Evolutionary conservation across 2,113 vertebrate species (phyloP).

Genomic region (Lepisosteus osseus): DNA sequence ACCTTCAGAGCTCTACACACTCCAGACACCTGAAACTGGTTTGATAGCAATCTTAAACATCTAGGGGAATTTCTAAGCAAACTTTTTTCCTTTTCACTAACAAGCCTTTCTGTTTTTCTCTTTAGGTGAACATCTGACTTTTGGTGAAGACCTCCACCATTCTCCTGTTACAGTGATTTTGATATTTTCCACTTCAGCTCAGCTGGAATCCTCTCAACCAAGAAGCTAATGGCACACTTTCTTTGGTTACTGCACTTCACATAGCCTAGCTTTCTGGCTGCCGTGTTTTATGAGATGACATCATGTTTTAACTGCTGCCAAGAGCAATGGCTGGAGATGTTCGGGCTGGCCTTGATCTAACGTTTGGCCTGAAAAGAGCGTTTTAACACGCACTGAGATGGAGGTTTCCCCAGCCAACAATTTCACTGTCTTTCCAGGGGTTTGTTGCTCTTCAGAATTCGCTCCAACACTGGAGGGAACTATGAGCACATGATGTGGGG

Average conservation of each 20-base stretch:
- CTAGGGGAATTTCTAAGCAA: not conserved
- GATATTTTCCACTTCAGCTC: constrained; percentile 29
- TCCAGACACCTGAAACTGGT: not conserved
- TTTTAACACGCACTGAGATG: constrained; percentile 23
- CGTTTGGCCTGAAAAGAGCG: not conserved
- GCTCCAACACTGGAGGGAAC: constrained; percentile 12
- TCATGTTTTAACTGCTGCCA: constrained; percentile 33
- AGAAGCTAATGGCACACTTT: constrained; percentile 33
- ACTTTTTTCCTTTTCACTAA: constrained; percentile 12
- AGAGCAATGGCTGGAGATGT: constrained; percentile 6
- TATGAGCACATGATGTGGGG: constrained; percentile 59
- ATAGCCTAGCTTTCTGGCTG: constrained; percentile 16
- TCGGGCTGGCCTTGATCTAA: constrained; percentile 10
- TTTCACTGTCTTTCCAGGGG: constrained; percentile 16
- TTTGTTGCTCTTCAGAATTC: not conserved
- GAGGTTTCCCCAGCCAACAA: constrained; percentile 13
- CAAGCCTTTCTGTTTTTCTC: constrained; percentile 21
- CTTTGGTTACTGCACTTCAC: constrained; percentile 26
- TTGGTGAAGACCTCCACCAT: constrained; percentile 10
- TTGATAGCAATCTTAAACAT: constrained; percentile 13
- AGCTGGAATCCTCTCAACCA: constrained; percentile 31
- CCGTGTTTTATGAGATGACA: constrained; percentile 31
- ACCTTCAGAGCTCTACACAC: no score
- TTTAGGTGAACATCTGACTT: constrained; percentile 35
- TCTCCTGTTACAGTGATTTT: constrained; percentile 17